A percentile compares a stretch with the other conserved stretches of the same genome.
These are phyloP conservation scores for Enteromius trimaculatus DNA, from an alignment of 2,797 vertebrate genomes.

Conservation along the genomic window DNA sequence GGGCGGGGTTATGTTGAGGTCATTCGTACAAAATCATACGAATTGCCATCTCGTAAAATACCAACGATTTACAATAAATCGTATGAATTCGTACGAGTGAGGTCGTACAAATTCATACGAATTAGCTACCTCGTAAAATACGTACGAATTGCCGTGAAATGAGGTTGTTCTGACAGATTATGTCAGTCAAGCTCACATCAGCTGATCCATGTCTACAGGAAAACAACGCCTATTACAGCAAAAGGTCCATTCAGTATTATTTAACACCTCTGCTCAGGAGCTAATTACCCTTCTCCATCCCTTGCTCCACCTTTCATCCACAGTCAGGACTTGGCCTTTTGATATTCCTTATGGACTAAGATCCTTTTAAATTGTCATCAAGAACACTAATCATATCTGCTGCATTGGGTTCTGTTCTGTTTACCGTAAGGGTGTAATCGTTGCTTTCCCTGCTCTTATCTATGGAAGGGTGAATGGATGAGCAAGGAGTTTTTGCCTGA, in stretches of 20 bases:
- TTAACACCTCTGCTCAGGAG: not conserved
- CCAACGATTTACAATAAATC: too few species aligned
- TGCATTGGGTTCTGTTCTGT: not conserved
- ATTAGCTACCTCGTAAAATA: too few species aligned
- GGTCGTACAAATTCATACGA: too few species aligned
- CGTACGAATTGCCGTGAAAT: too few species aligned
- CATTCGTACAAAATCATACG: too few species aligned
- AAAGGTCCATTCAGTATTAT: not conserved
- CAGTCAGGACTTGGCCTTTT: not conserved
- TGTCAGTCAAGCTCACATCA: not conserved
- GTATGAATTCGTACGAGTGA: too few species aligned
- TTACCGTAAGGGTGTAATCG: not conserved
- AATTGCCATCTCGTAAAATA: too few species aligned
- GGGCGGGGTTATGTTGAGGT: too few species aligned
- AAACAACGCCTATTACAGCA: not conserved
- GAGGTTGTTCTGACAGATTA: not conserved
- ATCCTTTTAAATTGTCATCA: not conserved
- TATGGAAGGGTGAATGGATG: not conserved
- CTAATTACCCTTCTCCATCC: not conserved
- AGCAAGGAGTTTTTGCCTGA: not conserved
- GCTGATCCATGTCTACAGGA: not conserved
- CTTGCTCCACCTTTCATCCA: not conserved
- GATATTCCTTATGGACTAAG: not conserved
- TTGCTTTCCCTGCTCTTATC: not conserved
- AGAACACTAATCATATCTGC: not conserved